phyloP scores from a whole-genome alignment of 2,113 vertebrate genomes.

The Aepyceros melampus region DNA sequence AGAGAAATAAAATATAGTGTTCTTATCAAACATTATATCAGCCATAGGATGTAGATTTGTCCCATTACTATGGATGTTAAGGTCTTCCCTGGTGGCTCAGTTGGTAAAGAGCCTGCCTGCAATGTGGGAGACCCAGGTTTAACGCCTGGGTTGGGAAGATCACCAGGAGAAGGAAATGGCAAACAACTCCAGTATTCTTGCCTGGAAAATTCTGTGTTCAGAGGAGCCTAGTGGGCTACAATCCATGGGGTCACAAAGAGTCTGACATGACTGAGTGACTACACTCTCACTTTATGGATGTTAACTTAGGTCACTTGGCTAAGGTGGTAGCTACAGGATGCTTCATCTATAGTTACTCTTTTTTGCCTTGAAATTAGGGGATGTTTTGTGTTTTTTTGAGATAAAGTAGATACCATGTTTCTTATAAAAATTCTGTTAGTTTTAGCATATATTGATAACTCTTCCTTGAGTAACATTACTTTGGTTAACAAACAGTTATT shows the following conservation, averaged over 20 bases:
- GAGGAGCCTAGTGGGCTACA: background rate
- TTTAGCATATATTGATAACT: background rate
- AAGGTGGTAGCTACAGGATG: background rate
- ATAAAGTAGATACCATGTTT: background rate
- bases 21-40: background rate
- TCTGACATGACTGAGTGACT: background rate
- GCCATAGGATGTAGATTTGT: background rate
- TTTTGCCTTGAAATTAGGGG: conserved; percentile 6
- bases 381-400: background rate
- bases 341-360: background rate
- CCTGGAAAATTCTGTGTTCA: background rate
- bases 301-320: background rate
- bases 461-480: background rate
- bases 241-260: background rate
- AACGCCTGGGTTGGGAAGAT: background rate
- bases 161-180: background rate
- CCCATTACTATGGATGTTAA: background rate
- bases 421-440: background rate
- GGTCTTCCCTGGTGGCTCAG: background rate
- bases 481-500: background rate
- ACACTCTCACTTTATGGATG: background rate
- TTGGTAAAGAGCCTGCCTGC: background rate
- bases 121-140: background rate
- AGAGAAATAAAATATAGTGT: background rate
- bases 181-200: background rate